These are phyloP conservation scores for Himalopsyche anomala DNA, from an alignment of 2,888 invertebrate species.

Conservation along the genomic window DNA sequence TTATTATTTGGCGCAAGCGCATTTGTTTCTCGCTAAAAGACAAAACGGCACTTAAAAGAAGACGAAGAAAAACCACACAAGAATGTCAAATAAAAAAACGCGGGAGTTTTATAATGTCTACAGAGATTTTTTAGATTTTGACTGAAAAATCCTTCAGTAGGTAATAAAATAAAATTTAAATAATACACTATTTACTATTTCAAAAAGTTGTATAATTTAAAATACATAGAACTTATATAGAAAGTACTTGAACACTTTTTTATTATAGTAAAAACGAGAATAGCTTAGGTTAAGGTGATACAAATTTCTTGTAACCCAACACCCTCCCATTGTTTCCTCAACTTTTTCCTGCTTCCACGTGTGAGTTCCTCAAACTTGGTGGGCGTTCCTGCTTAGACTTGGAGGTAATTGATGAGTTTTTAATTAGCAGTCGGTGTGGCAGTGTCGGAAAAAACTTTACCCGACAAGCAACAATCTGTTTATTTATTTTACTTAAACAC, in stretches of 20 bases:
- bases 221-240: too few relatives aligned
- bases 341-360: neutral
- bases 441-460: neutral
- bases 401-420: constrained; percentile 6
- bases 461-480: neutral
- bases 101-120: neutral
- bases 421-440: constrained; percentile 26
- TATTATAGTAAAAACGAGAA: too few relatives aligned
- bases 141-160: too few relatives aligned
- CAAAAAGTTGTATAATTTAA: too few relatives aligned
- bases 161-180: too few relatives aligned
- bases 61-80: neutral
- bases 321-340: constrained; percentile 20
- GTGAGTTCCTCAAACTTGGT: constrained; percentile 7
- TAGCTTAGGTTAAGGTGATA: too few relatives aligned
- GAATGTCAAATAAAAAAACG: constrained; percentile 33
- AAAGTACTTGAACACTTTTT: too few relatives aligned
- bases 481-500: neutral
- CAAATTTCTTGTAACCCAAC: neutral
- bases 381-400: constrained; percentile 3
- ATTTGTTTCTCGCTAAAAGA: constrained; percentile 50
- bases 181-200: too few relatives aligned
- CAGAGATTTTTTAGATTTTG: neutral
- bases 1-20: constrained; percentile 61
- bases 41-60: constrained; percentile 10